A percentile compares a stretch with the other conserved stretches of the same genome.
phyloP scores from a whole-genome alignment of 1,140 invertebrate genomes.

The Kradibia gibbosae region DNA sequence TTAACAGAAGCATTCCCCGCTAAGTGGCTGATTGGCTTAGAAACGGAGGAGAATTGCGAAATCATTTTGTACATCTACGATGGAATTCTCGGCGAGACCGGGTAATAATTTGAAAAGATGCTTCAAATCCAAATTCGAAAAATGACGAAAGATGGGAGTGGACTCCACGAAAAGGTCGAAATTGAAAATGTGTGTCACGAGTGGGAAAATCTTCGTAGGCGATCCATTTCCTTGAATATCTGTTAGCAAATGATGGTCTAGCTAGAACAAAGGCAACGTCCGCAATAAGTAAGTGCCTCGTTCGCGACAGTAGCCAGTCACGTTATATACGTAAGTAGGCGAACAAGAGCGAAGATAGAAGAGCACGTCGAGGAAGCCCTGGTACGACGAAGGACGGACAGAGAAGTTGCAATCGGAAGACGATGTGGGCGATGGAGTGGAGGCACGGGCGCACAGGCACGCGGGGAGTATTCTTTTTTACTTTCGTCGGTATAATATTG shows the following conservation, averaged over 20 bases:
- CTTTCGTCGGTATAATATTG: not conserved
- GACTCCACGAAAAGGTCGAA: no score
- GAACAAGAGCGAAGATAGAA: slow-evolving; percentile 36
- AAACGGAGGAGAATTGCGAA: no score
- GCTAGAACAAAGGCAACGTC: slow-evolving; percentile 23
- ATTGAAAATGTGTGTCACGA: no score
- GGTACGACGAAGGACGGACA: not conserved
- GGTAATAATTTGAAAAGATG: no score
- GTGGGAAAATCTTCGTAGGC: not conserved
- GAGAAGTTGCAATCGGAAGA: slow-evolving; percentile 15
- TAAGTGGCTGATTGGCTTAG: no score
- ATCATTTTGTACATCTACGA: no score
- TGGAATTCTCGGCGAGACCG: no score
- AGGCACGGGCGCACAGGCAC: not conserved
- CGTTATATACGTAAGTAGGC: slow-evolving; percentile 48
- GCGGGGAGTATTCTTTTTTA: not conserved
- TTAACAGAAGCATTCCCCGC: no score
- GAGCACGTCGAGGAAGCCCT: not conserved
- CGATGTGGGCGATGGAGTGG: not conserved
- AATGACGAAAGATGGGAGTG: no score
- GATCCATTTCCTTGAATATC: not conserved
- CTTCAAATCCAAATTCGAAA: no score
- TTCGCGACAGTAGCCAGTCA: not conserved
- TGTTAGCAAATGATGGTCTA: not conserved
- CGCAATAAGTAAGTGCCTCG: slow-evolving; percentile 33